Conservation (phyloP, 2,888 invertebrate species). For the Lobophora halterata region DNA sequence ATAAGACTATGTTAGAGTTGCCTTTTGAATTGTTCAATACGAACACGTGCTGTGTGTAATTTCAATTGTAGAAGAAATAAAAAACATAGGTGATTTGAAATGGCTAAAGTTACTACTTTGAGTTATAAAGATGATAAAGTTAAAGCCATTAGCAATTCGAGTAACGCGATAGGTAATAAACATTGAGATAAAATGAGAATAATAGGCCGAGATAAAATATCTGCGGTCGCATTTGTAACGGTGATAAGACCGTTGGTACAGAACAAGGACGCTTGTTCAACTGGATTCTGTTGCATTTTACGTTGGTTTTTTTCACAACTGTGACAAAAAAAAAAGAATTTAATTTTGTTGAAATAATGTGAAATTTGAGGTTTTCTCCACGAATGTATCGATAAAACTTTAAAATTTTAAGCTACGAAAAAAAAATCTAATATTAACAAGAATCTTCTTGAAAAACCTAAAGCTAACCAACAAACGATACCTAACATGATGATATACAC, state of each 20-base stretch:
- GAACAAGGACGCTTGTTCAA: conserved; percentile 18
- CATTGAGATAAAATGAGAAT: conserved; percentile 30
- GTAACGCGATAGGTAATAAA: conserved; percentile 30
- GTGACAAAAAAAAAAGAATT: no score
- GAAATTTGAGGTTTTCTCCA: no score
- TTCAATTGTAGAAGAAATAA: neutral
- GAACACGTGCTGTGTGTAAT: conserved; percentile 14
- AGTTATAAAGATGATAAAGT: conserved; percentile 15
- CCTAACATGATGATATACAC: neutral
- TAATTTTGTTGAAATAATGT: no score
- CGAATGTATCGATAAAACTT: no score
- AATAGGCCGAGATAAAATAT: conserved; percentile 29
- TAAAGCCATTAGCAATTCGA: conserved; percentile 25
- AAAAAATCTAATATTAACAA: no score
- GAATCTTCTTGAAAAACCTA: no score
- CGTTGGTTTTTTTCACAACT: conserved; percentile 2
- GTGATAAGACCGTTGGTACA: conserved; percentile 26
- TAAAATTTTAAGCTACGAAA: no score
- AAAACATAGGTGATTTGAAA: neutral
- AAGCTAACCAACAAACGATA: no score
- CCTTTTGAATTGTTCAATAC: conserved; percentile 17
- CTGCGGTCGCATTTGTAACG: conserved; percentile 29
- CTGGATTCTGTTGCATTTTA: conserved; percentile 10
- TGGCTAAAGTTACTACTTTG: conserved; percentile 3
- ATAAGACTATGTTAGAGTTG: conserved; percentile 31